Evolutionary conservation across 2,797 vertebrate genomes (phyloP), one percentile per base, ranked within the genome.

Genomic region (Malurus splendens): DNA sequence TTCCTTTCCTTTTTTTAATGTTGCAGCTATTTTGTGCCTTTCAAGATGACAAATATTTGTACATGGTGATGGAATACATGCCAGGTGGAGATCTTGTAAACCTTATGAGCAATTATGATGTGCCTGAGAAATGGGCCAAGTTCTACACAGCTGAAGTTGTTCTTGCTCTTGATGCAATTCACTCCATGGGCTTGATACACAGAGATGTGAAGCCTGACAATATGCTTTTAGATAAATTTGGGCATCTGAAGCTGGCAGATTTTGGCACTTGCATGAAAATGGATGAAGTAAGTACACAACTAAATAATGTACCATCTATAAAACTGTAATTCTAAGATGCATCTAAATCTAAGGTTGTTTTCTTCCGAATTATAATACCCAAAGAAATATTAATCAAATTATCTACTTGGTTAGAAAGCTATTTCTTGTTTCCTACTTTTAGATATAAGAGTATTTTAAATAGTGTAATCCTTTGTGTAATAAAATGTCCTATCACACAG

Each of bases 11-110:
- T 28, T 87, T 82, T 75, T 36, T 18, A 41, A 73, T 14, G 23
- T 93, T 95, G 17, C 92, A 99, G 99, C 97, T 99, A 94, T 99
- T 98, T 97, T 99, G 98, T 97, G 99, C 99, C 96, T 99, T 99
- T 97, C 99, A 99, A 98, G 99, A 99, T 93, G 98, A 99, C 90
- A 98, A 98, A 86, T 98, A 98, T 95, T 98, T 99, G 76, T 99
- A 98, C 96, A 99, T 99, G 99, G 99, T 99, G 92, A 99, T 99
- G 99, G 99, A 99, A 91, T 99, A 99, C 96, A 99, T 99, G 99
- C 99, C 99, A 22, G 99, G 99, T 24, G 99, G 99, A n/a, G 99
- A 99, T 96, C 98, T 99, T 79, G 99, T 99, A 75, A 99, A 99
- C 96, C 98, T 99, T 91, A 99, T 99, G 98, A 99, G 99, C 97